These are phyloP conservation scores for Crambe crambe DNA, from an alignment of 37 sponge, comb jelly and placozoan species.

Conservation along the genomic window DNA sequence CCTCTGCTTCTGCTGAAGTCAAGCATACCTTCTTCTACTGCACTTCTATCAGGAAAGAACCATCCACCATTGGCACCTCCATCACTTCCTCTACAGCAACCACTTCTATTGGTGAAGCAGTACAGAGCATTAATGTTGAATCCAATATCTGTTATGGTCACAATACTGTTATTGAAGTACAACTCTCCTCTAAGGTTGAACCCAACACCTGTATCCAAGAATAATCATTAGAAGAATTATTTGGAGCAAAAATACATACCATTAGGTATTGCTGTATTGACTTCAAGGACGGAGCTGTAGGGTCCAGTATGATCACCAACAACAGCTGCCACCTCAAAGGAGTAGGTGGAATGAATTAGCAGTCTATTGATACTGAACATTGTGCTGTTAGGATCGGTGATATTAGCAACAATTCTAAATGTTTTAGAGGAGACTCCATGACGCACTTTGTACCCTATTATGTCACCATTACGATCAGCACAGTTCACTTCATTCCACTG, in stretches of 20 bases:
- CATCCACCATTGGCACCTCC: too few species aligned
- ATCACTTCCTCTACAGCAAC: too few species aligned
- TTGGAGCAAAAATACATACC: too few species aligned
- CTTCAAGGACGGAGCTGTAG: not conserved
- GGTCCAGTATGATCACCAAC: constrained; percentile 11
- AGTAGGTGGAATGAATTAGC: not conserved
- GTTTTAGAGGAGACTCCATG: not conserved
- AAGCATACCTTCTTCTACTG: too few species aligned
- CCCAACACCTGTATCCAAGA: not conserved
- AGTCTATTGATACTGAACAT: constrained; percentile 8
- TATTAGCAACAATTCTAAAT: not conserved
- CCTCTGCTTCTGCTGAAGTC: too few species aligned
- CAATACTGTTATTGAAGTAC: constrained; percentile 29
- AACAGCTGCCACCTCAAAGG: constrained; percentile 17
- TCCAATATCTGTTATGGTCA: constrained; percentile 19
- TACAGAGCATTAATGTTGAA: not conserved
- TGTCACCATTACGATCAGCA: constrained; percentile 31
- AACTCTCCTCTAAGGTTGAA: not conserved
- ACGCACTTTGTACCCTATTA: constrained; percentile 26
- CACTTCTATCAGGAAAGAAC: too few species aligned
- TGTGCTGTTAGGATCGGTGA: not conserved
- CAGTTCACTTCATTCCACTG: constrained; percentile 31
- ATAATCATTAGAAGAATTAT: not conserved
- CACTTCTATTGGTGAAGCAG: too few species aligned
- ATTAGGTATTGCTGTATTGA: not conserved